Evolutionary conservation across 2,113 vertebrate genomes (phyloP).

Genomic region (Falco punctatus): DNA sequence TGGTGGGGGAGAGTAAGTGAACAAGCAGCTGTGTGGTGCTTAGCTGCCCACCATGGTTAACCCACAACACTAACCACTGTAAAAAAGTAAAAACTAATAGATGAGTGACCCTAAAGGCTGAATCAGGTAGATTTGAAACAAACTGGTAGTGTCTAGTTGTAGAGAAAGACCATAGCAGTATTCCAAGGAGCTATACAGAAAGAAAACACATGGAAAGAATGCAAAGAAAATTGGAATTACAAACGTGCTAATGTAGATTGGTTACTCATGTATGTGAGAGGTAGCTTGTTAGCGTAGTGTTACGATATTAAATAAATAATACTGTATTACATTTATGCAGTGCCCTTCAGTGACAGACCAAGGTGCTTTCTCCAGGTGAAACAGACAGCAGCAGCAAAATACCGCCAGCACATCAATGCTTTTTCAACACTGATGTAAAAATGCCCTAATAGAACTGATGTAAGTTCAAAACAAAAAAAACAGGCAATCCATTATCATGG

Average conservation of each 20-base stretch:
- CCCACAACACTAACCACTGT: background rate
- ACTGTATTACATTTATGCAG: background rate
- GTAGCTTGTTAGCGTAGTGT: background rate
- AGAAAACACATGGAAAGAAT: background rate
- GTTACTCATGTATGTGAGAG: background rate
- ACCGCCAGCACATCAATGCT: background rate
- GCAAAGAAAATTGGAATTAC: background rate
- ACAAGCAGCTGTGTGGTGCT: background rate
- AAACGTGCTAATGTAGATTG: background rate
- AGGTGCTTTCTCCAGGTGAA: slow-evolving; percentile 17
- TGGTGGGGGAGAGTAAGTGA: accelerated
- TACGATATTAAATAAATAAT: slow-evolving; percentile 29
- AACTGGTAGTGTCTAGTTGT: background rate
- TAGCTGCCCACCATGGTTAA: too few relatives aligned
- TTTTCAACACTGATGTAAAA: background rate
- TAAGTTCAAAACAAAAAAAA: background rate
- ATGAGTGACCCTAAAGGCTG: background rate
- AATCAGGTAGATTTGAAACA: background rate
- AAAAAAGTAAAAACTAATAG: background rate
- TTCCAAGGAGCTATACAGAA: background rate
- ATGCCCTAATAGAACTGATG: background rate
- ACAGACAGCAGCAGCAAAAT: background rate
- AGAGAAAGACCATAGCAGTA: background rate
- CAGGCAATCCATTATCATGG: background rate
- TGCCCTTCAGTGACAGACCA: slow-evolving; percentile 19